phyloP scores from a whole-genome alignment of 2,888 invertebrate genomes.

The Nephrotoma appendiculata region DNA sequence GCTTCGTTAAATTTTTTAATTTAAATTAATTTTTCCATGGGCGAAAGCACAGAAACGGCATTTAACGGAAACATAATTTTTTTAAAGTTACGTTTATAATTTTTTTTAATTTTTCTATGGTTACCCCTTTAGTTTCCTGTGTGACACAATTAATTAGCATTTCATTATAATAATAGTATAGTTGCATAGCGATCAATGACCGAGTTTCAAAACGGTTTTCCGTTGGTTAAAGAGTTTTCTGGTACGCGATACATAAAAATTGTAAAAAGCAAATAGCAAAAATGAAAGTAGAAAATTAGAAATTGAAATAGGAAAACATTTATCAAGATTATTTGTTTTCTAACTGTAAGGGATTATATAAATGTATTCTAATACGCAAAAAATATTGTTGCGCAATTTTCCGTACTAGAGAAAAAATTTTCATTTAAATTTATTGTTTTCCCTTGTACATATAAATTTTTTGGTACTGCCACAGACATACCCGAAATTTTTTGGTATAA shows the following conservation, averaged over 20 bases:
- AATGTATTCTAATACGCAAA: background rate
- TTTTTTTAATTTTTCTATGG: too few species aligned
- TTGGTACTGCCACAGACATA: background rate
- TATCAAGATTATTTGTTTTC: background rate
- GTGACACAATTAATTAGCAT: too few species aligned
- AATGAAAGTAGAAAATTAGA: background rate
- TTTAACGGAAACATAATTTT: too few species aligned
- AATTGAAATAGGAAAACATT: background rate
- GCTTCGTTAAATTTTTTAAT: too few species aligned
- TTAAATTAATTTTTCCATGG: too few species aligned
- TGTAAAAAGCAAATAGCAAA: background rate
- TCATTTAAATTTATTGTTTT: background rate
- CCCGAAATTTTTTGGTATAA: background rate
- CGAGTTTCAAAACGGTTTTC: too few species aligned
- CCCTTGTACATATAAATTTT: background rate
- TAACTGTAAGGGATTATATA: background rate
- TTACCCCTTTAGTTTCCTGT: too few species aligned
- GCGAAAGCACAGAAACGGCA: too few species aligned
- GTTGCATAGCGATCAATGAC: too few species aligned
- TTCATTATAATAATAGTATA: too few species aligned
- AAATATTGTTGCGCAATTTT: background rate
- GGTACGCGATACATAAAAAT: background rate
- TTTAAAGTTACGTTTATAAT: too few species aligned
- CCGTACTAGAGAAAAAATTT: background rate
- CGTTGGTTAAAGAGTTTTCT: too few species aligned